These are phyloP conservation scores for Petrolisthes manimaculis DNA, from an alignment of 2,888 invertebrate species.

Conservation along the genomic window DNA sequence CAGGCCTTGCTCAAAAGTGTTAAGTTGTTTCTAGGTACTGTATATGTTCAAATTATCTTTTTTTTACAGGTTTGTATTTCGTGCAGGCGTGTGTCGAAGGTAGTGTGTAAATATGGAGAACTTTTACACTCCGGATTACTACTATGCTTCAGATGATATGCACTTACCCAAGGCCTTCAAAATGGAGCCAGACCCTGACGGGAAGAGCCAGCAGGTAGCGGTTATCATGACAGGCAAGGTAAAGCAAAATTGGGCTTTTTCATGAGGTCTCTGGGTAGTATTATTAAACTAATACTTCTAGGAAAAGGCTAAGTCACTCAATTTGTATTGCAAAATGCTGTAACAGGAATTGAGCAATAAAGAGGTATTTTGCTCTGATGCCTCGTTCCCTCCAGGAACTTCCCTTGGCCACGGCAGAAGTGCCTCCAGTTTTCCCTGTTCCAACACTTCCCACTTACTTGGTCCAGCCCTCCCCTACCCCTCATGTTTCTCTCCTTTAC, in stretches of 20 bases:
- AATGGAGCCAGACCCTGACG: slow-evolving; percentile 62
- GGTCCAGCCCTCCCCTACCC: too few species aligned
- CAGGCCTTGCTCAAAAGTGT: too few species aligned
- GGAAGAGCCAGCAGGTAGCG: slow-evolving; percentile 60
- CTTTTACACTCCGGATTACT: background rate
- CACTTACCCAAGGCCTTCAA: slow-evolving; percentile 4
- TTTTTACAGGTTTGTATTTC: background rate
- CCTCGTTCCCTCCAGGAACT: too few species aligned
- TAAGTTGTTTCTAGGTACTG: too few species aligned
- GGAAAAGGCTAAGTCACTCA: background rate
- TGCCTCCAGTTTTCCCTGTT: too few species aligned
- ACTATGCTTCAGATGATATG: background rate
- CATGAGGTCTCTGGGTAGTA: background rate
- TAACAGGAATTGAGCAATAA: background rate
- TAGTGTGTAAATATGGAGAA: background rate
- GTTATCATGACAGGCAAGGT: slow-evolving; percentile 65
- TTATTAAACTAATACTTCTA: background rate
- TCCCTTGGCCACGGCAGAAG: too few species aligned
- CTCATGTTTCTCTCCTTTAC: too few species aligned
- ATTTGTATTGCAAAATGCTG: background rate
- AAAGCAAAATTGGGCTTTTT: background rate
- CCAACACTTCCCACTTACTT: too few species aligned
- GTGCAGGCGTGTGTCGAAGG: background rate
- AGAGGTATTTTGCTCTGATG: too few species aligned
- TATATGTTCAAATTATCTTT: too few species aligned